Conservation (phyloP, 2,888 invertebrate species). For the Pseudococcus viburni region DNA sequence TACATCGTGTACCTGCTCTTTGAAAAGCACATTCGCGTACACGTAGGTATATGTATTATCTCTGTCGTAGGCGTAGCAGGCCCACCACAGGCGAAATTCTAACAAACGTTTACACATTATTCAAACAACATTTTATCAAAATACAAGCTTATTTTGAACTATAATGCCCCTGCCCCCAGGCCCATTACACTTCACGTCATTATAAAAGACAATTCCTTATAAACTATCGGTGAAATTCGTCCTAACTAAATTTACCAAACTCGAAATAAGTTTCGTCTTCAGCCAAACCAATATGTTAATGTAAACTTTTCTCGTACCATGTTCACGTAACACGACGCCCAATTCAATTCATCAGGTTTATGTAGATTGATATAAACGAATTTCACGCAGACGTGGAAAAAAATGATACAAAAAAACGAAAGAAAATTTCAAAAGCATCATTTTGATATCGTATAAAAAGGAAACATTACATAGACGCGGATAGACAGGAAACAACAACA, state of each 20-base stretch:
- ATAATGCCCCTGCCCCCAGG: neutral
- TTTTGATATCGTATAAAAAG: neutral
- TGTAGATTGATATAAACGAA: neutral
- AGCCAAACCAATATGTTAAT: neutral
- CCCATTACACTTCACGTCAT: conserved; percentile 9
- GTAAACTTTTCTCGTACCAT: neutral
- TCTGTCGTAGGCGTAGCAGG: neutral
- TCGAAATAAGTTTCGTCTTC: conserved; percentile 1
- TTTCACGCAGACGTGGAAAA: neutral
- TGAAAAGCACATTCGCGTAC: neutral
- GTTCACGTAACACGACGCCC: neutral
- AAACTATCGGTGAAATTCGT: neutral
- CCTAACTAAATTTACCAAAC: conserved; percentile 3
- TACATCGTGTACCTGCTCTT: too few species aligned
- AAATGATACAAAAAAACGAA: neutral
- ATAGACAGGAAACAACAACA: neutral
- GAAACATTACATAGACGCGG: neutral
- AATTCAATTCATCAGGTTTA: neutral
- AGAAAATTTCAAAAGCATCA: neutral
- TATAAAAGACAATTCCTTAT: neutral
- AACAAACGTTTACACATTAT: conserved; percentile 25
- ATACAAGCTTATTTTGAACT: conserved; percentile 10
- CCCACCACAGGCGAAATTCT: neutral
- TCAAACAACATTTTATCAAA: conserved; percentile 11
- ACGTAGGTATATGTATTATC: neutral